These are phyloP conservation scores for Apamea sordens DNA, from an alignment of 2,888 invertebrate genomes.

Conservation along the genomic window DNA sequence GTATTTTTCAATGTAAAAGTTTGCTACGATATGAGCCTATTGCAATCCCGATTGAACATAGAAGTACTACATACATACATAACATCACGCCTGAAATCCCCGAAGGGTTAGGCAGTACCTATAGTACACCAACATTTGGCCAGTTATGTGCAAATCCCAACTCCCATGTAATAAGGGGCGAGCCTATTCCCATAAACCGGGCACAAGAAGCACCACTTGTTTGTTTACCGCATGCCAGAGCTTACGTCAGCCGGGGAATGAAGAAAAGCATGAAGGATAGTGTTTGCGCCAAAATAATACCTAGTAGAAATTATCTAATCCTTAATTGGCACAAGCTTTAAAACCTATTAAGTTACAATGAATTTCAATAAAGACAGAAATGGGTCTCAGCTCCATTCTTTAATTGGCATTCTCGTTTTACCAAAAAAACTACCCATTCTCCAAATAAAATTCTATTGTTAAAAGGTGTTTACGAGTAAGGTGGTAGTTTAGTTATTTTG, in stretches of 20 bases:
- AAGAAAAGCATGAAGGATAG: neutral
- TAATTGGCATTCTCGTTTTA: neutral
- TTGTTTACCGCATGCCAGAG: neutral
- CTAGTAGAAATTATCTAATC: neutral
- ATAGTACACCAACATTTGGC: too few species aligned
- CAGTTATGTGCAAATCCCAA: too few species aligned
- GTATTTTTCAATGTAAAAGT: slow-evolving; percentile 43
- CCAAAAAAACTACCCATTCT: neutral
- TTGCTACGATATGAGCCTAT: slow-evolving; percentile 28
- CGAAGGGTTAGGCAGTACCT: neutral
- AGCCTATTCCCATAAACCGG: too few species aligned
- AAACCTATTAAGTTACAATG: neutral
- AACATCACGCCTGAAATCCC: neutral
- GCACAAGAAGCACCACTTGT: neutral
- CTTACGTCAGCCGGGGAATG: neutral
- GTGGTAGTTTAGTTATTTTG: neutral
- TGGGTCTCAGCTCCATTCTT: neutral
- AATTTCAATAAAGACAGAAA: neutral
- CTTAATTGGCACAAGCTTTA: neutral
- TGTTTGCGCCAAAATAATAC: neutral
- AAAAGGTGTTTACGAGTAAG: neutral
- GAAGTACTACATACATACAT: neutral
- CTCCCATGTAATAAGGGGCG: too few species aligned
- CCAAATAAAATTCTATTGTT: neutral
- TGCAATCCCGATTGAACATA: slow-evolving; percentile 22